Evolutionary conservation across 2,113 vertebrate species (phyloP).

Genomic region (Lanius ludovicianus): DNA sequence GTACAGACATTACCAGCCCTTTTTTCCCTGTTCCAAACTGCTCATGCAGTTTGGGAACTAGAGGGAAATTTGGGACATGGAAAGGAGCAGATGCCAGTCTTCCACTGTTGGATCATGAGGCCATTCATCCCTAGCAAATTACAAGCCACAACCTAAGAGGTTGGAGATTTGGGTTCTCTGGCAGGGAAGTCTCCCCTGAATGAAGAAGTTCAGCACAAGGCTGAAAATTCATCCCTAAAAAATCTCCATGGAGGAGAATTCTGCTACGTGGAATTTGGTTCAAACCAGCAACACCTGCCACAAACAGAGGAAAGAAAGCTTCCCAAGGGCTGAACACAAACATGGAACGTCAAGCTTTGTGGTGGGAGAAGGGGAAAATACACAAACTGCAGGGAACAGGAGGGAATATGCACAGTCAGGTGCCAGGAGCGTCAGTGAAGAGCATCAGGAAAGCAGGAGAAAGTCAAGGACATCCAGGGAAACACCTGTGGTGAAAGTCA

Average conservation of each 20-base stretch:
- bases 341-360: neutral
- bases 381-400: neutral
- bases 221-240: neutral
- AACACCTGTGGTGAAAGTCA: neutral
- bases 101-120: accelerated
- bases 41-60: neutral
- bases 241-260: neutral
- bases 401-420: accelerated
- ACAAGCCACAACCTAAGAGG: accelerated
- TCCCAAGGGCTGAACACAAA: neutral
- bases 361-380: neutral
- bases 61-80: neutral
- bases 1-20: neutral
- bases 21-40: neutral
- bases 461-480: neutral
- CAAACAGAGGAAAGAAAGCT: neutral
- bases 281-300: neutral
- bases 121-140: neutral
- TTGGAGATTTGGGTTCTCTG: neutral
- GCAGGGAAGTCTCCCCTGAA: neutral
- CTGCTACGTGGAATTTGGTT: neutral
- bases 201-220: neutral
- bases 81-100: accelerated
- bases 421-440: neutral
- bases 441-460: neutral